A percentile compares a stretch with the other conserved stretches of the same genome.
Evolutionary conservation across 2,888 invertebrate species (phyloP).

Genomic region (Idaea dimidiata): DNA sequence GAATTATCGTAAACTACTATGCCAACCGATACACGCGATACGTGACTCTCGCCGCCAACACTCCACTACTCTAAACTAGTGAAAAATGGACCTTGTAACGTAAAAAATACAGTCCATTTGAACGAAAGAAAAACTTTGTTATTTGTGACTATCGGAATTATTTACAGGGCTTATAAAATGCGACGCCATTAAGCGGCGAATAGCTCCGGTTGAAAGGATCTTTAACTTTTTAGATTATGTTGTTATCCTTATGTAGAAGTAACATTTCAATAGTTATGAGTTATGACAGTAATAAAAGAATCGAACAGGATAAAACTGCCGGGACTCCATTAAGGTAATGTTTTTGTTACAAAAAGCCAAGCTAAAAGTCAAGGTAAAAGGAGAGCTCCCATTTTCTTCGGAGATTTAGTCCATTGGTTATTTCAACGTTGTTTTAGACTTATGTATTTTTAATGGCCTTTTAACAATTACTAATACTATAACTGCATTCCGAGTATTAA

Average conservation of each 20-base stretch:
- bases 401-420: background rate
- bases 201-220: constrained; percentile 29
- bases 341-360: background rate
- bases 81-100: constrained; percentile 23
- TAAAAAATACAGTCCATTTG: constrained; percentile 7
- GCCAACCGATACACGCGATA: constrained; percentile 37
- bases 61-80: constrained; percentile 14
- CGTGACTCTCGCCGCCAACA: constrained; percentile 29
- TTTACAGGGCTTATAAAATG: constrained; percentile 38
- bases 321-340: background rate
- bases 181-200: constrained; percentile 27
- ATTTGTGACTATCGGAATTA: constrained; percentile 30
- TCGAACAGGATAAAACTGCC: background rate
- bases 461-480: background rate
- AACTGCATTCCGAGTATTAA: too few relatives aligned
- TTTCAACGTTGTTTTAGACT: background rate
- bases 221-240: constrained; percentile 11
- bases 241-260: background rate
- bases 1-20: constrained; percentile 42
- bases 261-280: background rate
- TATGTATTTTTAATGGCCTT: background rate
- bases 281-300: background rate
- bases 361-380: background rate
- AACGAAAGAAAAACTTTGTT: constrained; percentile 14
- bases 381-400: background rate